These are phyloP conservation scores for Zoanthus gigantus DNA, from an alignment of 92 coral and sea anemone species.

Conservation along the genomic window DNA sequence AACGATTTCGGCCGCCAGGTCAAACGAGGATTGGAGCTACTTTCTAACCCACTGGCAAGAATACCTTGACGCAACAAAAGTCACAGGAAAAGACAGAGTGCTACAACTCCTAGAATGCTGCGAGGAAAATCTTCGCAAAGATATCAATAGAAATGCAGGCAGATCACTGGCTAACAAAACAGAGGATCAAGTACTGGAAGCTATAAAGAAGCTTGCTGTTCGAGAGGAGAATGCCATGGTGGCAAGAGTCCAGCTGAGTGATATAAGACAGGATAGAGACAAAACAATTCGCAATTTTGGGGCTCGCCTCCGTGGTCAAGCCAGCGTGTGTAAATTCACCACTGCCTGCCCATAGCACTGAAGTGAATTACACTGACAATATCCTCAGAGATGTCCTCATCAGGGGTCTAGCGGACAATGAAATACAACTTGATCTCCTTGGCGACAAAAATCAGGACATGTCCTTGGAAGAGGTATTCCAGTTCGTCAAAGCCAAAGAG, in stretches of 20 bases:
- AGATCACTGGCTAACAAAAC: constrained; percentile 68
- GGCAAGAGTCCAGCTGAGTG: constrained; percentile 68
- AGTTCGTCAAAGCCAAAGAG: constrained; percentile 25
- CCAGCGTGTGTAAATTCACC: too few species aligned
- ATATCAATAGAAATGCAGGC: constrained; percentile 70
- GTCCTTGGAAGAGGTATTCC: neutral
- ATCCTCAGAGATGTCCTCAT: too few species aligned
- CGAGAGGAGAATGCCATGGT: constrained; percentile 75
- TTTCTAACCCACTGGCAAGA: neutral
- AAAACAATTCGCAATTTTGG: constrained; percentile 59
- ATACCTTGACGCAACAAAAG: neutral
- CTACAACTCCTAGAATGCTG: constrained; percentile 52
- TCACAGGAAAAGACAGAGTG: neutral
- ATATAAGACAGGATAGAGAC: constrained; percentile 71
- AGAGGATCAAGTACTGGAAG: constrained; percentile 54
- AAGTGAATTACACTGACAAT: too few species aligned
- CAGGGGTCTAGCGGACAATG: too few species aligned
- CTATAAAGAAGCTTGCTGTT: constrained; percentile 68
- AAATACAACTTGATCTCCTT: too few species aligned
- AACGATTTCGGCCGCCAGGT: neutral
- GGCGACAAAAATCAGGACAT: constrained; percentile 57
- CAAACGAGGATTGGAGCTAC: constrained; percentile 2
- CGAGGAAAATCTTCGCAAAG: constrained; percentile 72
- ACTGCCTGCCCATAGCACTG: too few species aligned
- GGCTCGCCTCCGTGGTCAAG: neutral